These are phyloP conservation scores for Drosophila virilis DNA, from an alignment of 1,140 invertebrate genomes.

Conservation along the genomic window DNA sequence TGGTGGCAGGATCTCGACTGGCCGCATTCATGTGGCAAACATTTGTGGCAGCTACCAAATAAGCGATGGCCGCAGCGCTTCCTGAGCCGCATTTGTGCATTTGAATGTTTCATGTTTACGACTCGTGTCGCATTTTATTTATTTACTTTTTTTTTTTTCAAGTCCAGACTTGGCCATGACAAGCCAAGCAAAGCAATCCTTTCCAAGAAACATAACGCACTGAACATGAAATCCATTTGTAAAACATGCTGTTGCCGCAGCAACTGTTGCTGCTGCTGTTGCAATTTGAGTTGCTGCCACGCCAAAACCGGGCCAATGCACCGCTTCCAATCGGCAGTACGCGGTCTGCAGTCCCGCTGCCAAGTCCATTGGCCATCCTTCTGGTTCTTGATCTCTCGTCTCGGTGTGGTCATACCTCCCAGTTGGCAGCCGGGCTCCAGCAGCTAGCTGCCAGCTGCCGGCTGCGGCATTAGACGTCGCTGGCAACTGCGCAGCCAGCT, in stretches of 20 bases:
- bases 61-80: constrained; percentile 47
- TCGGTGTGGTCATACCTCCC: constrained; percentile 65
- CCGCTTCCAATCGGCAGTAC: constrained; percentile 21
- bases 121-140: constrained; percentile 65
- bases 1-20: constrained; percentile 44
- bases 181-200: constrained; percentile 72
- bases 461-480: constrained; percentile 31
- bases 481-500: constrained; percentile 50
- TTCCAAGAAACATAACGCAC: constrained; percentile 79
- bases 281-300: constrained; percentile 51
- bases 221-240: constrained; percentile 78
- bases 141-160: constrained; percentile 62
- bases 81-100: constrained; percentile 60
- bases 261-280: constrained; percentile 18
- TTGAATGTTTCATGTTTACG: constrained; percentile 73
- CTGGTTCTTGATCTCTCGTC: constrained; percentile 35
- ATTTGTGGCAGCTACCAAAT: constrained; percentile 33
- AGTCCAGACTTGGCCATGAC: constrained; percentile 75
- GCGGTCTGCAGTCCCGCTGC: constrained; percentile 24
- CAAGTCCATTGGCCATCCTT: constrained; percentile 57
- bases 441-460: constrained; percentile 1
- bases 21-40: constrained; percentile 4
- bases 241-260: constrained; percentile 67
- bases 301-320: constrained; percentile 59
- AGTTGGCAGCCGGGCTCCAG: constrained; percentile 25